phyloP scores from a whole-genome alignment of 2,113 vertebrate species.

The Paracanthobrama guichenoti region DNA sequence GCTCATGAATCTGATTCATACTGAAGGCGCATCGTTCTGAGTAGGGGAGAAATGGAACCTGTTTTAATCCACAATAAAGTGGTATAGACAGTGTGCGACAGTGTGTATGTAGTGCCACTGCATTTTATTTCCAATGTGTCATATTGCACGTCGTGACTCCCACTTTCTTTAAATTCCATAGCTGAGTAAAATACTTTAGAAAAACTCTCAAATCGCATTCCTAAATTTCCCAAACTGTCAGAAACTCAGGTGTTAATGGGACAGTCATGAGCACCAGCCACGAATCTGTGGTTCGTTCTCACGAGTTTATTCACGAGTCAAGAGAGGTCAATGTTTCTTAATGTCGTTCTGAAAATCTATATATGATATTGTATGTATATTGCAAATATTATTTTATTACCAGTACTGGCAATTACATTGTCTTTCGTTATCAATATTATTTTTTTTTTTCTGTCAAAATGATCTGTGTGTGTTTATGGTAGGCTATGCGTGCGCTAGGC shows the following conservation, averaged over 20 bases:
- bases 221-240: not conserved
- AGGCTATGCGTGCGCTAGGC: no score
- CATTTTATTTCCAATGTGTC: no score
- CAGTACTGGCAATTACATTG: not conserved
- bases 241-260: no score
- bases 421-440: not conserved
- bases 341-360: no score
- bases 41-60: not conserved
- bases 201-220: not conserved
- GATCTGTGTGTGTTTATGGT: not conserved
- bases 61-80: not conserved
- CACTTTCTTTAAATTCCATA: not conserved
- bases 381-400: not conserved
- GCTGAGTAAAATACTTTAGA: not conserved
- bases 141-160: not conserved
- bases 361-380: not conserved
- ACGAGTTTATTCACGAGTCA: no score
- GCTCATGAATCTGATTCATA: constrained; percentile 13
- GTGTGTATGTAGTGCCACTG: not conserved
- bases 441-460: not conserved
- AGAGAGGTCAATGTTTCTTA: no score
- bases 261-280: no score
- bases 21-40: not conserved
- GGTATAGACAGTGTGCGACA: not conserved
- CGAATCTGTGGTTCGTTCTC: no score